A percentile compares a stretch with the other conserved stretches of the same genome.
Conservation (phyloP, 2,113 vertebrate species). For the Xyliphius kryptos region DNA sequence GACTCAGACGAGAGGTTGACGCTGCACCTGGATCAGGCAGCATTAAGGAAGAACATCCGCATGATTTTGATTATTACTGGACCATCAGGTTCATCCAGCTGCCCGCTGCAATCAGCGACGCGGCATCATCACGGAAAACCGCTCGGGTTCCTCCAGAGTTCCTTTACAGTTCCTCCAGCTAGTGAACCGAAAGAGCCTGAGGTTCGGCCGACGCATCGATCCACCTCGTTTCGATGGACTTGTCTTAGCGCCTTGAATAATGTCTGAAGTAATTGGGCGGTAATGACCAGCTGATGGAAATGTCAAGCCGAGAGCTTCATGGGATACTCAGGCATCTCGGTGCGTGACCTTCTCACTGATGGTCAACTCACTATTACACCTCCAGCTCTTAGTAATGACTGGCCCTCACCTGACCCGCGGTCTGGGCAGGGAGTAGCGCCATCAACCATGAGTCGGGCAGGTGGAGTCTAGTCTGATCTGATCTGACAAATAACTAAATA, state of each 20-base stretch:
- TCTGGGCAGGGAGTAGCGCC: too few relatives aligned
- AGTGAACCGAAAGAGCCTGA: too few relatives aligned
- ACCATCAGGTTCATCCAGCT: constrained; percentile 35
- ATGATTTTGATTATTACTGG: constrained; percentile 36
- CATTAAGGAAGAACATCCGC: constrained; percentile 10
- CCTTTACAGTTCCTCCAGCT: not conserved
- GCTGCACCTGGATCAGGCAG: constrained; percentile 22
- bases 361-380: too few relatives aligned
- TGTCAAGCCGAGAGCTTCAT: not conserved
- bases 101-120: constrained; percentile 13
- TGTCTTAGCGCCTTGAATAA: not conserved
- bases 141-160: not conserved
- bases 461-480: too few relatives aligned
- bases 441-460: too few relatives aligned
- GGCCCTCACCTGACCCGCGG: too few relatives aligned
- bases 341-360: not conserved
- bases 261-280: not conserved
- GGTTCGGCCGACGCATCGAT: not conserved
- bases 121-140: not conserved
- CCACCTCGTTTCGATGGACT: not conserved
- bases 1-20: not conserved
- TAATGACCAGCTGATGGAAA: constrained; percentile 6
- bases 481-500: too few relatives aligned
- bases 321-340: not conserved
- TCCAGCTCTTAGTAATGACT: constrained; percentile 28